Conservation (phyloP, 2,113 vertebrate genomes). For the Eleginops maclovinus region DNA sequence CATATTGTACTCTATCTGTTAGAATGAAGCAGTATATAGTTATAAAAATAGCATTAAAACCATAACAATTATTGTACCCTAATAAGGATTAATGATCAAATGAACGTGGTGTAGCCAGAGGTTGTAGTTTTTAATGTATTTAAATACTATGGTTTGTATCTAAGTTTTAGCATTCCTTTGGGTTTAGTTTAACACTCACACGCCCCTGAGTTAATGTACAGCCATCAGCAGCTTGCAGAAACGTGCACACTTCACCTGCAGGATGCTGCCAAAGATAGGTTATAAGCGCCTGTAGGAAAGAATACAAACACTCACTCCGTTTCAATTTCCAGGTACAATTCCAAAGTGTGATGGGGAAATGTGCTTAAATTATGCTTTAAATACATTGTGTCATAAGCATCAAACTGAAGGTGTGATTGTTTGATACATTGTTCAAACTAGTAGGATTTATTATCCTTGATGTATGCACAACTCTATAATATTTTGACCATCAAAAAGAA, state of each 20-base stretch:
- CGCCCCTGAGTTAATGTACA: neutral
- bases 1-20: neutral
- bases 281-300: neutral
- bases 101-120: neutral
- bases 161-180: neutral
- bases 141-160: neutral
- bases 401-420: neutral
- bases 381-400: neutral
- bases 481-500: no score
- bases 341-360: neutral
- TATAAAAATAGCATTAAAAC: neutral
- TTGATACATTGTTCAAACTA: no score
- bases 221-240: neutral
- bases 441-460: no score
- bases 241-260: slow-evolving; percentile 14
- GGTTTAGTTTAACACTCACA: neutral
- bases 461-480: no score
- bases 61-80: neutral
- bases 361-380: neutral
- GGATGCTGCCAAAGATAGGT: slow-evolving; percentile 10
- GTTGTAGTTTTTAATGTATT: neutral
- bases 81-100: neutral
- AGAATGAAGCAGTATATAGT: neutral
- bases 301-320: slow-evolving; percentile 12
- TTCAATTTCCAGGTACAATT: neutral